Conservation (phyloP, 2,797 vertebrate genomes). For the Anguilla pacifica region DNA sequence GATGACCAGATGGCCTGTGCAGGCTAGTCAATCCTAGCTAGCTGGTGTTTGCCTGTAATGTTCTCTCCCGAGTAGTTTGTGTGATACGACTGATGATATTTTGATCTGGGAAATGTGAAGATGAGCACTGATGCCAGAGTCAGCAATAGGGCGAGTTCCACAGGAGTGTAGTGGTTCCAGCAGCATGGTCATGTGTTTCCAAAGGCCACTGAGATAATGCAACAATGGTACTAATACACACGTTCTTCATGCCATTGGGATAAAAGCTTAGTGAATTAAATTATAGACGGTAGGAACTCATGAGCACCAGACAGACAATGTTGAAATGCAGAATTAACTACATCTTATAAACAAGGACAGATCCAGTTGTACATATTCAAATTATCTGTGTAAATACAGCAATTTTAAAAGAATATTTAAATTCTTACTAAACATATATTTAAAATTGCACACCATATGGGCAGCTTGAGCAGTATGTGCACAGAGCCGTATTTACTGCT, state of each 20-base stretch:
- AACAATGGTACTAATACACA: not conserved
- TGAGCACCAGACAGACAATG: not conserved
- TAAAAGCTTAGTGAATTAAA: not conserved
- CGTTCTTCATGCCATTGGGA: not conserved
- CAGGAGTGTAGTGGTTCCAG: not conserved
- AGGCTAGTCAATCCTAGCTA: not conserved
- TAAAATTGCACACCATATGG: not conserved
- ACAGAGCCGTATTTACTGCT: not conserved
- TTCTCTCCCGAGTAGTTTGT: not conserved
- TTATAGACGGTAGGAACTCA: not conserved
- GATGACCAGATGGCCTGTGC: not conserved
- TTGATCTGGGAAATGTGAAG: not conserved
- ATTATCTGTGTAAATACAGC: not conserved
- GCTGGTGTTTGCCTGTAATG: not conserved
- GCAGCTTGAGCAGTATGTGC: not conserved
- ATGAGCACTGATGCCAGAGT: not conserved
- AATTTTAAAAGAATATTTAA: not conserved
- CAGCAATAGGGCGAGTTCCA: not conserved
- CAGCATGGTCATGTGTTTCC: not conserved
- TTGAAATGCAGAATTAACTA: not conserved
- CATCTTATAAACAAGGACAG: not conserved
- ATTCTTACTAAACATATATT: not conserved
- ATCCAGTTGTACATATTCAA: not conserved
- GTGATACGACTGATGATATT: not conserved
- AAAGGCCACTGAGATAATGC: not conserved